Conservation (phyloP, 2,888 invertebrate species). For the Morpho helenor region DNA sequence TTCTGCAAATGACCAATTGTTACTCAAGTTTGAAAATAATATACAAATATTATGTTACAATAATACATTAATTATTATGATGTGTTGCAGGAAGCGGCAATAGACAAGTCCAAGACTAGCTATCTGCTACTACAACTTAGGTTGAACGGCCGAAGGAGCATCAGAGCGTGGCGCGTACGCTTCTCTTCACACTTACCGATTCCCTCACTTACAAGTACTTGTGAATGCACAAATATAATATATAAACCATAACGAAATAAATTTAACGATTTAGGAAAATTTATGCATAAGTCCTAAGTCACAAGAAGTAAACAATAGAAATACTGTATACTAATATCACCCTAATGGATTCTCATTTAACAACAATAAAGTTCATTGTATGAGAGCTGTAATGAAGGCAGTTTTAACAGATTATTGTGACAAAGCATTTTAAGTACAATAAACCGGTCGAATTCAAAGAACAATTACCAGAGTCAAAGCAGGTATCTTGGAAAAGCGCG, state of each 20-base stretch:
- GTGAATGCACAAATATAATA: background rate
- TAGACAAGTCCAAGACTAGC: conserved; percentile 54
- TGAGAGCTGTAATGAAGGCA: conserved; percentile 44
- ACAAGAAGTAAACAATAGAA: conserved; percentile 23
- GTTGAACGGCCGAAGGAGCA: conserved; percentile 67
- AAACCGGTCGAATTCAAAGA: conserved; percentile 72
- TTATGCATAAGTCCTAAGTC: background rate
- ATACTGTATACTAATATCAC: conserved; percentile 32
- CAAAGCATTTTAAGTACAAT: conserved; percentile 73
- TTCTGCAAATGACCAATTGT: too few relatives aligned
- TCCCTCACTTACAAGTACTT: conserved; percentile 12
- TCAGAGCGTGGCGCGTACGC: conserved; percentile 59
- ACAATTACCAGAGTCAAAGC: conserved; percentile 76
- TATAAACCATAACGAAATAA: background rate
- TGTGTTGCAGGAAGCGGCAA: conserved; percentile 59
- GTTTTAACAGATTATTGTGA: conserved; percentile 70
- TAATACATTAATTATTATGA: background rate
- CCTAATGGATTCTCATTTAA: conserved; percentile 45
- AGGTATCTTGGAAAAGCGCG: conserved; percentile 68
- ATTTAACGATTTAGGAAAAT: too few relatives aligned
- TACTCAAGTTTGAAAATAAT: too few relatives aligned
- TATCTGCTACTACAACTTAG: conserved; percentile 56
- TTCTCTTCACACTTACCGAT: conserved; percentile 25
- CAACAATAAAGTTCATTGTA: conserved; percentile 57
- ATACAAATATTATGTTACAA: background rate